Evolutionary conservation across 1,140 invertebrate genomes (phyloP), one percentile per base, ranked within the genome.

Genomic region (Hormaphis cornu): DNA sequence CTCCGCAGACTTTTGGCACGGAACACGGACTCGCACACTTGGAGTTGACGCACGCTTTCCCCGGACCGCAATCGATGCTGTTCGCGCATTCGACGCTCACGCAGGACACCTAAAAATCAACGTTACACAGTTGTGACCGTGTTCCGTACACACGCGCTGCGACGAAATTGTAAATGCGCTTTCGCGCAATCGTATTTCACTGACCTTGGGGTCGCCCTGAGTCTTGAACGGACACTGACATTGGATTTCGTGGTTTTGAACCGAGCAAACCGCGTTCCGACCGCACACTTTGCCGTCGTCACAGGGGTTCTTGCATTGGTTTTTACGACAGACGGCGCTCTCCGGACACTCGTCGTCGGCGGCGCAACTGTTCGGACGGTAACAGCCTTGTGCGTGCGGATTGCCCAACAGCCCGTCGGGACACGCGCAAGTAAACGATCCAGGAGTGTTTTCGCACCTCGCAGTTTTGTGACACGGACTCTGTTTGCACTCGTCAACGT

Each of bases 221-320:
- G 88, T 91, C 40, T 91, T 90, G n/a, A 82, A 75, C 48, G 90
- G 91, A 79, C 92, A 95, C 52, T 83, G 83, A 75, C 92, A 95
- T 70, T 88, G 87, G 3, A 88, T 85, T 70, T 83, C 82, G 74
- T 94, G 91, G 50, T 84, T 83, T 50, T 85, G 80, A 0, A 85
- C 86, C 42, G 83, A 79, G 74, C 92, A 95, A 69, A 87, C 81
- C 10, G 91, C 90, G 28, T 88, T 87, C 18, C 85, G 84, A 12
- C 91, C 91, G 75, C 92, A 95, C 14, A 89, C 83, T 1, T 82
- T 79, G 7, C 81, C 80, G 18, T 82, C 79, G 0, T 81, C 74
- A 74, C 91, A 94, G 2, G 90, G 90, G 76, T 89, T 87, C 7
- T 88, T 78, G 73, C 91, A 94, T 72, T 89, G 89, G 70, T 85